Evolutionary conservation across 2,888 invertebrate species (phyloP).

Genomic region (Tipula lateralis): DNA sequence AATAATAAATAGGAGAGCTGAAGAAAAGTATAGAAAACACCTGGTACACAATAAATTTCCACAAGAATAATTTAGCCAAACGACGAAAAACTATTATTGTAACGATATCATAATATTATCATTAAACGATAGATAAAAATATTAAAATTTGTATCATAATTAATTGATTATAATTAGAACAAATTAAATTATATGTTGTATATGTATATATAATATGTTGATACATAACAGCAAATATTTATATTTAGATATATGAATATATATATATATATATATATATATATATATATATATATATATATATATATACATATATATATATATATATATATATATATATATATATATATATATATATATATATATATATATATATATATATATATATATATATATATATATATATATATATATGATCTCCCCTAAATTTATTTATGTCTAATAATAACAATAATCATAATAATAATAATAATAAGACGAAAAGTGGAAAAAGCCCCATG

Average conservation of each 20-base stretch:
- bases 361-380: too few relatives aligned
- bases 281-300: not conserved
- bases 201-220: not conserved
- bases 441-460: not conserved
- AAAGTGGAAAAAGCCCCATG: not conserved
- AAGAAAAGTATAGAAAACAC: not conserved
- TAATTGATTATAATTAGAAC: conserved; percentile 19
- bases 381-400: too few relatives aligned
- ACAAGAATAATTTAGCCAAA: not conserved
- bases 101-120: conserved; percentile 9
- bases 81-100: conserved; percentile 11
- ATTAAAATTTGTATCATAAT: not conserved
- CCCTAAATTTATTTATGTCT: not conserved
- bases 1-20: not conserved
- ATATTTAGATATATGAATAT: too few relatives aligned
- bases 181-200: not conserved
- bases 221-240: too few relatives aligned
- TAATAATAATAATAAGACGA: not conserved
- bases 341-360: too few relatives aligned
- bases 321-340: too few relatives aligned
- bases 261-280: not conserved
- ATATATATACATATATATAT: too few relatives aligned
- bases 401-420: not conserved
- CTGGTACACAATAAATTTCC: conserved; percentile 11
- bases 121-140: not conserved